A percentile compares a stretch with the other conserved stretches of the same genome.
These are phyloP conservation scores for Psix sp. DNA, from an alignment of 1,140 invertebrate species.

Conservation along the genomic window DNA sequence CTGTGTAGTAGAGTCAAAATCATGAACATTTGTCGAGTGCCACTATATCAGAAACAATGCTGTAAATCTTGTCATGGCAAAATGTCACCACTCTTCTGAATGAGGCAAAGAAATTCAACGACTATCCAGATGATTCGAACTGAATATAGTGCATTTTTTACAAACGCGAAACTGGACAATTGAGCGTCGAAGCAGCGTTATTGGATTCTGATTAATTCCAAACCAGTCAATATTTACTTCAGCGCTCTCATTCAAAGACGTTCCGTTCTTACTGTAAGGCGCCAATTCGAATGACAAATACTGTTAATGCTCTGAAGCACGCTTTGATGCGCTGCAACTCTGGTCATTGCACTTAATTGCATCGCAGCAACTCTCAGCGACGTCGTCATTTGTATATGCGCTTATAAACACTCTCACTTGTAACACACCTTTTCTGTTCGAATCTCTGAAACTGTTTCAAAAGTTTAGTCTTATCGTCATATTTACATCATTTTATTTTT, in stretches of 20 bases:
- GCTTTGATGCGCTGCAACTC: conserved; percentile 46
- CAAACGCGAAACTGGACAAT: conserved; percentile 25
- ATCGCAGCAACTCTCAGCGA: conserved; percentile 22
- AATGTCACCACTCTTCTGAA: conserved; percentile 47
- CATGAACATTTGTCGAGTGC: conserved; percentile 89
- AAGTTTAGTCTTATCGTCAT: too few species aligned
- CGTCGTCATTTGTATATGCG: conserved; percentile 43
- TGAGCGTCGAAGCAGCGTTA: conserved; percentile 31
- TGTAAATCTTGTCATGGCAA: conserved; percentile 84
- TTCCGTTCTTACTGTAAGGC: conserved; percentile 47
- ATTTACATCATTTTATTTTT: too few species aligned
- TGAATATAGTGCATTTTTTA: conserved; percentile 56
- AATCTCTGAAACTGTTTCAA: too few species aligned
- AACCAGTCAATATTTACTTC: conserved; percentile 53
- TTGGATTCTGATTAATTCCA: conserved; percentile 47
- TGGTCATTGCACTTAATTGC: conserved; percentile 53
- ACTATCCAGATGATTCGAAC: conserved; percentile 36
- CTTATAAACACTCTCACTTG: too few species aligned
- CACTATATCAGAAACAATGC: conserved; percentile 88
- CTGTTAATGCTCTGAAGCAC: conserved; percentile 48
- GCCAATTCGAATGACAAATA: conserved; percentile 19
- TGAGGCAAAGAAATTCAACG: conserved; percentile 34
- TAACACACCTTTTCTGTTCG: too few species aligned
- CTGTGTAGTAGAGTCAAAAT: conserved; percentile 87
- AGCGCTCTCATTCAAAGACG: conserved; percentile 37